Evolutionary conservation across 2,113 vertebrate genomes (phyloP), one percentile per base, ranked within the genome.

Genomic region (Synodontis membranacea): DNA sequence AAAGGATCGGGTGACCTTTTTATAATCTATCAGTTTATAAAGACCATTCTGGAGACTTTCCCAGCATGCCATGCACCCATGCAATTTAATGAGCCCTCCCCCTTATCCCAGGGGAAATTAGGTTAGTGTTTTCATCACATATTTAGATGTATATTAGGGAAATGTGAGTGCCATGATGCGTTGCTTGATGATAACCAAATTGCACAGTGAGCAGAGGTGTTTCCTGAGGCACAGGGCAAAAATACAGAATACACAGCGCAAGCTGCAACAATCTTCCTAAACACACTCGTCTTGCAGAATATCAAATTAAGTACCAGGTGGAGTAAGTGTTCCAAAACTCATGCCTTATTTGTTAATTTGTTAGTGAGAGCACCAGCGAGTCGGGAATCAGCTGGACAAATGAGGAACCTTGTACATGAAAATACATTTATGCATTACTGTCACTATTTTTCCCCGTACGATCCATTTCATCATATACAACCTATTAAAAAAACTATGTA

Each of bases 21-120:
- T 75, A n/a, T n/a, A n/a, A 85, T 89, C 82, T 91, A 52, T 85
- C 85, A 89, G 76, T 86, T 91, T 88, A 86, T 48, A 87, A 87
- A 84, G 80, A 83, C 87, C 80, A 91, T 91, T 91, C 90, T 90
- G 88, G 84, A 90, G n/a, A 82, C 86, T 83, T 89, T 92, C 89
- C 90, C 89, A 56, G 39, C 86, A 87, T 82, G 87, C 88, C 85
- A 83, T 84, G 91, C 90, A 88, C 88, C 92, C 88, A 60, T 89
- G 83, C 87, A 84, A 81, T 87, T 84, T 92, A 85, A 88, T 92
- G 87, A 90, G 92, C 80, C 79, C 87, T 84, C n/a, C 46, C 56
- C 58, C 37, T 44, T 12, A 11, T 37, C 76, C 84, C 72, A 56
- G n/a, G 88, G 90, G 89, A 88, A 92, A 90, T 88, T 84, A 88